These are phyloP conservation scores for Isotomurus palustris DNA, from an alignment of 2,888 invertebrate genomes.

Conservation along the genomic window DNA sequence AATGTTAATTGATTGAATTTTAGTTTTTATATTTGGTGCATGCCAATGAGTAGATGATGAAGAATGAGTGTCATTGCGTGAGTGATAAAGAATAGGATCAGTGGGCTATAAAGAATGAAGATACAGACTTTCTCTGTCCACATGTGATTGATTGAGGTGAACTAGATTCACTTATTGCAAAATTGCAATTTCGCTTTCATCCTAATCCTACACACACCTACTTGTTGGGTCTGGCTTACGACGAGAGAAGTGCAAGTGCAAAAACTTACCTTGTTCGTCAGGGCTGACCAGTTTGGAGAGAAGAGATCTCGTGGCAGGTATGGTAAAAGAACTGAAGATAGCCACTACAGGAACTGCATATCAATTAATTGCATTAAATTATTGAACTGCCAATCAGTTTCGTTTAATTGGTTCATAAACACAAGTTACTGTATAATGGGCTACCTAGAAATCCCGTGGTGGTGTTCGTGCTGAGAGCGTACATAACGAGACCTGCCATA, in stretches of 20 bases:
- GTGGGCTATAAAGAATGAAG: no score
- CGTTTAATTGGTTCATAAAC: neutral
- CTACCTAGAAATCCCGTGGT: slow-evolving; percentile 50
- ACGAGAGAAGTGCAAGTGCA: neutral
- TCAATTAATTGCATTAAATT: slow-evolving; percentile 9
- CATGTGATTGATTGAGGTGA: slow-evolving; percentile 2
- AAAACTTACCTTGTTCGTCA: slow-evolving; percentile 50
- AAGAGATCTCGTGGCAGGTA: slow-evolving; percentile 51
- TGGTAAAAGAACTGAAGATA: slow-evolving; percentile 50
- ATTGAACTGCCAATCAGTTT: neutral
- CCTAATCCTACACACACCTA: no score
- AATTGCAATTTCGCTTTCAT: slow-evolving; percentile 1
- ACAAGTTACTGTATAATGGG: neutral
- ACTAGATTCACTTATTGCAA: no score
- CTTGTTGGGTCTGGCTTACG: neutral
- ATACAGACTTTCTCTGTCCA: no score
- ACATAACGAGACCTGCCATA: slow-evolving; percentile 48
- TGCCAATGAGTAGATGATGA: neutral
- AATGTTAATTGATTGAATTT: no score
- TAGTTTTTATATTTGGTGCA: neutral
- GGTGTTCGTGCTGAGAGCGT: slow-evolving; percentile 48
- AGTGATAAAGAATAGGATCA: no score
- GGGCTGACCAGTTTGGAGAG: slow-evolving; percentile 50
- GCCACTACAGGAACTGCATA: slow-evolving; percentile 48
- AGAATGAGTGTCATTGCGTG: no score